These are phyloP conservation scores for Camponotus vicinus DNA, from an alignment of 1,140 invertebrate species.

Conservation along the genomic window DNA sequence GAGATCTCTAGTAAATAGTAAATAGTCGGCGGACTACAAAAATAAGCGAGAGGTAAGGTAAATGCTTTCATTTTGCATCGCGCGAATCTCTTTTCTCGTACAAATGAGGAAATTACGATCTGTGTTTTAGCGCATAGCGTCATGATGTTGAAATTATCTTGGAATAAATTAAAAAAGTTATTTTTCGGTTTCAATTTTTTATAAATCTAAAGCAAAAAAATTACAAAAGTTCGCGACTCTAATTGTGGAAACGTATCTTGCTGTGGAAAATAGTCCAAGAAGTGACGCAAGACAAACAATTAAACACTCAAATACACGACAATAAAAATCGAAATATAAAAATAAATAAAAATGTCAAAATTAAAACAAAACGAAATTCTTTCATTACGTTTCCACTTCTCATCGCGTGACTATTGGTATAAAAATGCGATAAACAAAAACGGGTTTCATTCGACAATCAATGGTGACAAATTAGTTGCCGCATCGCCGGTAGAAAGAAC, in stretches of 20 bases:
- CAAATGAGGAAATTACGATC: conserved; percentile 30
- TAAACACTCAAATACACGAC: background rate
- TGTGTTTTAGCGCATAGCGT: background rate
- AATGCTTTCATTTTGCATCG: conserved; percentile 33
- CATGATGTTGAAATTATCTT: conserved; percentile 31
- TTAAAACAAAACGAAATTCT: conserved; percentile 12
- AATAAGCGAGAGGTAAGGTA: conserved; percentile 11
- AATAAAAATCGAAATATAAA: conserved; percentile 7
- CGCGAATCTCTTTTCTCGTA: background rate
- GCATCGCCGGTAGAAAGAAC: conserved; percentile 23
- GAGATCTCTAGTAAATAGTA: background rate
- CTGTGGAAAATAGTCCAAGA: background rate
- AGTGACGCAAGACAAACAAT: background rate
- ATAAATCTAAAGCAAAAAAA: background rate
- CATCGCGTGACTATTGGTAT: background rate
- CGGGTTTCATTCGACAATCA: conserved; percentile 9
- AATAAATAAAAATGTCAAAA: background rate
- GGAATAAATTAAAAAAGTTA: background rate
- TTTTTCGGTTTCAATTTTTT: background rate
- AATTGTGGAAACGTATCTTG: background rate
- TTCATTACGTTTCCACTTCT: background rate
- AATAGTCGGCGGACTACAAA: conserved; percentile 13
- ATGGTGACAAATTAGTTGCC: conserved; percentile 38
- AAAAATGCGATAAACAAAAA: conserved; percentile 36
- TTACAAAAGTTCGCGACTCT: background rate